Evolutionary conservation across 2,113 vertebrate species (phyloP).

Genomic region (Panthera uncia): DNA sequence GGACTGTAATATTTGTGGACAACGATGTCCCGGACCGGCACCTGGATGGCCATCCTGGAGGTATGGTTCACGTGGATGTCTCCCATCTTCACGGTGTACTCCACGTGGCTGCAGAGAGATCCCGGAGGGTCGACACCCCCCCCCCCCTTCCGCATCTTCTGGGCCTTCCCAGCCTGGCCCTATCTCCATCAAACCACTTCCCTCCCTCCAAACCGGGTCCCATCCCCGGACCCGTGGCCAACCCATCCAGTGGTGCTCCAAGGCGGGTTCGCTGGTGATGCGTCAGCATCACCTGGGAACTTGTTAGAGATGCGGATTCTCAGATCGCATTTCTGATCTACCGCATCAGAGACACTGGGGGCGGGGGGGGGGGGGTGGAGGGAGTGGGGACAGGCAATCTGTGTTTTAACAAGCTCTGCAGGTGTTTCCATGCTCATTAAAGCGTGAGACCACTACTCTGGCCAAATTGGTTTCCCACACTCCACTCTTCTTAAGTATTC

Average conservation of each 20-base stretch:
- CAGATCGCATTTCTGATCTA: neutral
- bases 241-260: neutral
- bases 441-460: neutral
- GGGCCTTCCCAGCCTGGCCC: neutral
- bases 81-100: constrained; percentile 48
- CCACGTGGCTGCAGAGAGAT: neutral
- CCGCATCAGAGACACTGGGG: neutral
- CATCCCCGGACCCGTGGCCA: neutral
- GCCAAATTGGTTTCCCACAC: neutral
- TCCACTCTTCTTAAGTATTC: neutral
- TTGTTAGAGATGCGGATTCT: neutral
- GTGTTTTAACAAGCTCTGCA: neutral
- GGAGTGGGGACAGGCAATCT: neutral
- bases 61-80: rapidly evolving
- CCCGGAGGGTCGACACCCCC: neutral
- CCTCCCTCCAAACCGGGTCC: neutral
- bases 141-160: neutral
- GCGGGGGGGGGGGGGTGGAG: neutral
- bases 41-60: rapidly evolving
- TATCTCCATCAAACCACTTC: neutral
- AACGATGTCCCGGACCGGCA: constrained; percentile 59
- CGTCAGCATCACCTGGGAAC: neutral
- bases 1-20: neutral
- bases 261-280: neutral
- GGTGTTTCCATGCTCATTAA: neutral